phyloP scores from a whole-genome alignment of 2,888 invertebrate genomes.

The Melinaea menophilus region DNA sequence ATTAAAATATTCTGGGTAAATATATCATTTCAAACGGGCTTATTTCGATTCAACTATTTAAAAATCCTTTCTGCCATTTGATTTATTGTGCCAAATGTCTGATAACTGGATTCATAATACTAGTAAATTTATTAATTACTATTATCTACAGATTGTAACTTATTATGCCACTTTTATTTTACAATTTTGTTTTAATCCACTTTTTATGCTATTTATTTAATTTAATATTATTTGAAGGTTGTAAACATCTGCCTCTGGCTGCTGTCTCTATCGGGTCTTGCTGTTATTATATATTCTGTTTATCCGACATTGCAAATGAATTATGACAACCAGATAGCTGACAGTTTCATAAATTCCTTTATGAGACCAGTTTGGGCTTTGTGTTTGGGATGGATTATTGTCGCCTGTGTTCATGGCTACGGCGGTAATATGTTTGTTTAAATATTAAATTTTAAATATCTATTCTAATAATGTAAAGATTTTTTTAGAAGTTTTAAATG shows the following conservation, averaged over 20 bases:
- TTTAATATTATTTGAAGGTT: background rate
- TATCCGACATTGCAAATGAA: conserved; percentile 17
- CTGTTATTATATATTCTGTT: conserved; percentile 2
- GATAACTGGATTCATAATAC: no score
- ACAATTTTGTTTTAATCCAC: no score
- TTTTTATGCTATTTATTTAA: background rate
- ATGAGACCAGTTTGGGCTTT: conserved; percentile 51
- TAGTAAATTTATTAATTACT: no score
- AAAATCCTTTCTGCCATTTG: no score
- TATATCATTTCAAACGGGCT: background rate
- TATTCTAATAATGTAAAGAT: background rate
- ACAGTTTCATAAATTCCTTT: conserved; percentile 41
- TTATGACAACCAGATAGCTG: conserved; percentile 33
- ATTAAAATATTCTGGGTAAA: conserved; percentile 35
- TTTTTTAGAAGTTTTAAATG: no score
- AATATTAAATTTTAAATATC: background rate
- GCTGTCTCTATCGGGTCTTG: background rate
- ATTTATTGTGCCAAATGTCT: no score
- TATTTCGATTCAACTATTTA: no score
- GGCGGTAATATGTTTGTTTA: conserved; percentile 46
- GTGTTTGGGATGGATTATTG: conserved; percentile 52
- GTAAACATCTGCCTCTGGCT: background rate
- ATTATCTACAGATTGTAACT: no score
- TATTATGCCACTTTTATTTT: no score
- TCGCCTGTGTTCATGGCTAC: conserved; percentile 57